Evolutionary conservation across 2,797 vertebrate genomes (phyloP).

Genomic region (Paedocypris micromegethes): DNA sequence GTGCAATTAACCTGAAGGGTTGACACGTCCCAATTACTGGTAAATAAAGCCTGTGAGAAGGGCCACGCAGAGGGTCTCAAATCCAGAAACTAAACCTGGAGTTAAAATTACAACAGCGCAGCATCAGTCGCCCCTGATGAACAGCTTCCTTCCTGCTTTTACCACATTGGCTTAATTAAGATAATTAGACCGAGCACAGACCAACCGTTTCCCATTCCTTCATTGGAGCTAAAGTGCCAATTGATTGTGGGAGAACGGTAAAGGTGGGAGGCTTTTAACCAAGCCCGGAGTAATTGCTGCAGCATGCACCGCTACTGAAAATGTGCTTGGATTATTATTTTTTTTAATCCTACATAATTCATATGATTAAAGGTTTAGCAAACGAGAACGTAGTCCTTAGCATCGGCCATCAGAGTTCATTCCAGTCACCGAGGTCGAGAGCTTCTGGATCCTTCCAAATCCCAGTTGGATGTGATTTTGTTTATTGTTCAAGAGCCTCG

Average conservation of each 20-base stretch:
- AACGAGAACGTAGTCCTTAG: constrained; percentile 51
- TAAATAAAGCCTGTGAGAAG: constrained; percentile 18
- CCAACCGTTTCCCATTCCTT: constrained; percentile 59
- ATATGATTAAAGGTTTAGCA: constrained; percentile 54
- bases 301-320: constrained; percentile 68
- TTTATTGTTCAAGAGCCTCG: neutral
- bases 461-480: constrained; percentile 6
- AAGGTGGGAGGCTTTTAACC: constrained; percentile 68
- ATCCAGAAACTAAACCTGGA: constrained; percentile 25
- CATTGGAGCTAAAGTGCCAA: constrained; percentile 68
- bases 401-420: constrained; percentile 48
- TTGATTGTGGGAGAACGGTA: constrained; percentile 72
- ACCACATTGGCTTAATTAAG: constrained; percentile 56
- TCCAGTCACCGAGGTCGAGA: constrained; percentile 2
- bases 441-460: constrained; percentile 18
- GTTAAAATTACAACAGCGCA: constrained; percentile 18
- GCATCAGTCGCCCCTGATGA: constrained; percentile 40
- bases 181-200: constrained; percentile 55
- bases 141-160: constrained; percentile 47
- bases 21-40: constrained; percentile 23
- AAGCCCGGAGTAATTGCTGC: constrained; percentile 73
- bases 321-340: constrained; percentile 51
- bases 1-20: constrained; percentile 19
- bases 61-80: constrained; percentile 13
- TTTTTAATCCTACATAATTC: constrained; percentile 65